Conservation (phyloP, 2,888 invertebrate species). For the Aproaerema taeniolella region DNA sequence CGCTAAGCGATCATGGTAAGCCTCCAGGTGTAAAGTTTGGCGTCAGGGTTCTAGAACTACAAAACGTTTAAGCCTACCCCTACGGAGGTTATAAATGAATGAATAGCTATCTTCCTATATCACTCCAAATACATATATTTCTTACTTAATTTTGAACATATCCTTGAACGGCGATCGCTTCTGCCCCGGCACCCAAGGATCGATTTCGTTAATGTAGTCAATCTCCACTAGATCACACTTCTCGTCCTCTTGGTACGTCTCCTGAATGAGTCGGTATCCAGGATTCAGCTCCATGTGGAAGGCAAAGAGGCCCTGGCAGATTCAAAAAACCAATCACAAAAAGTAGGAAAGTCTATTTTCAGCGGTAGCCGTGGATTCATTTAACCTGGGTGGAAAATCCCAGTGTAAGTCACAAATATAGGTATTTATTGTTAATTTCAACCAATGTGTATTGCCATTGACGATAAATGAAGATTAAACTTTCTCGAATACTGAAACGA, state of each 20-base stretch:
- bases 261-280: slow-evolving; percentile 76
- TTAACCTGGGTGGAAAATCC: no score
- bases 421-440: no score
- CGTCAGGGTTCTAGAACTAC: neutral
- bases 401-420: no score
- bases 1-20: neutral
- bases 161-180: slow-evolving; percentile 74
- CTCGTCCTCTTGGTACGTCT: slow-evolving; percentile 77
- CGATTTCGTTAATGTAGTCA: slow-evolving; percentile 69
- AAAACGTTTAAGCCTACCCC: neutral
- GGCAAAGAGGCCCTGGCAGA: slow-evolving; percentile 66
- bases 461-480: no score
- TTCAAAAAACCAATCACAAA: neutral
- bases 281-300: slow-evolving; percentile 77
- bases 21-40: neutral
- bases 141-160: slow-evolving; percentile 72
- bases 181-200: slow-evolving; percentile 73
- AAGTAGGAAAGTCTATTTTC: neutral
- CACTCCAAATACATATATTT: neutral
- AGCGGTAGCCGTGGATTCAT: neutral
- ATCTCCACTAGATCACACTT: slow-evolving; percentile 80
- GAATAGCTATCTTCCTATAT: neutral
- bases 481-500: no score
- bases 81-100: neutral
- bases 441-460: no score